These are phyloP conservation scores for Echiichthys vipera DNA, from an alignment of 2,797 vertebrate genomes.

Conservation along the genomic window DNA sequence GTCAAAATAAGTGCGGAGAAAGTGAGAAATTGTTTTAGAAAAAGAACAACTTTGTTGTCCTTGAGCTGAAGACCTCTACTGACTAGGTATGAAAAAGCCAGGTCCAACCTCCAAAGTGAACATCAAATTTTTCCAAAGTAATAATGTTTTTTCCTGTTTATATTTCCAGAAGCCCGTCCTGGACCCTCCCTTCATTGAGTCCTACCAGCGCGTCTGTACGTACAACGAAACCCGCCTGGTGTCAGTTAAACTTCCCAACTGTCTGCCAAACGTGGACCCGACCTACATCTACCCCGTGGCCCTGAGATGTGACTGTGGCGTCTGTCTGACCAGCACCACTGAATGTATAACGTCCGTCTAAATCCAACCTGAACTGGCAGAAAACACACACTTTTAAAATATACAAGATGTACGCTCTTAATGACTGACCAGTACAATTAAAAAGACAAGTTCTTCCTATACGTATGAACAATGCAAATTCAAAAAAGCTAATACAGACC, in stretches of 20 bases:
- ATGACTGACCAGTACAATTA: too few species aligned
- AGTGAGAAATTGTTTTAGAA: too few species aligned
- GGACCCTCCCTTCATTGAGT: slow-evolving; percentile 91
- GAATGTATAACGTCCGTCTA: slow-evolving; percentile 88
- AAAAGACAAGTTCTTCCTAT: too few species aligned
- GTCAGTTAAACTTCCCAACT: slow-evolving; percentile 89
- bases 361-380: neutral
- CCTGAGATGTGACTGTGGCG: slow-evolving; percentile 89
- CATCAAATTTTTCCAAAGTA: neutral
- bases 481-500: too few species aligned
- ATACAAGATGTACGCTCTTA: too few species aligned
- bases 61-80: neutral
- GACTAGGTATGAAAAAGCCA: neutral
- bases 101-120: neutral
- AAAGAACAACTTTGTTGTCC: neutral
- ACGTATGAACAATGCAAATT: too few species aligned
- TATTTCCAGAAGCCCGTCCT: slow-evolving; percentile 88
- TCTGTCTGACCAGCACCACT: slow-evolving; percentile 90
- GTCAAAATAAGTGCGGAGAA: too few species aligned
- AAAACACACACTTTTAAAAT: too few species aligned
- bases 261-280: slow-evolving; percentile 83
- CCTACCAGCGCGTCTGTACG: slow-evolving; percentile 91
- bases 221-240: slow-evolving; percentile 90
- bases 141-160: neutral
- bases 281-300: slow-evolving; percentile 91